Evolutionary conservation across 2,797 vertebrate species (phyloP).

Genomic region (Fistularia tabacaria): DNA sequence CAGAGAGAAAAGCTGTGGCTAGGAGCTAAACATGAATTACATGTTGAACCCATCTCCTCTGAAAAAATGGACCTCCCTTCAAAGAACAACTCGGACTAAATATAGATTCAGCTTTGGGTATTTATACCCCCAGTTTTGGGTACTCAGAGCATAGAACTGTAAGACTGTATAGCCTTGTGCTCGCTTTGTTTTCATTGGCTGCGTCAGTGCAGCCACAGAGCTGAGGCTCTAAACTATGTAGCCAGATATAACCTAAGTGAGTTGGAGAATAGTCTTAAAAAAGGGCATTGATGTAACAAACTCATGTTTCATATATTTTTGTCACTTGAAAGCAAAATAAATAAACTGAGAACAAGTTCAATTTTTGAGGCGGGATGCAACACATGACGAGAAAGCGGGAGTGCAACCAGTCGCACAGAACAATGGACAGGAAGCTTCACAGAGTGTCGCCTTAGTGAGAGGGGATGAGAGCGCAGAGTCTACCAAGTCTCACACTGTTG

Average conservation of each 20-base stretch:
- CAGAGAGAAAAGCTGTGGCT: conserved; percentile 54
- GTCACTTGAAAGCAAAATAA: conserved; percentile 6
- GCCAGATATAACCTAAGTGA: conserved; percentile 35
- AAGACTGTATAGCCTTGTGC: conserved; percentile 61
- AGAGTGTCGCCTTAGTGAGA: conserved; percentile 9
- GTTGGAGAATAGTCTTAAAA: conserved; percentile 27
- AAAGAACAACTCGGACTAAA: conserved; percentile 61
- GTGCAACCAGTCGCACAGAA: conserved; percentile 25
- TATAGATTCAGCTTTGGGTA: conserved; percentile 59
- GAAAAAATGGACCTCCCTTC: conserved; percentile 61
- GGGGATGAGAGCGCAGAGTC: conserved; percentile 16
- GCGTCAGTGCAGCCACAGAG: conserved; percentile 53
- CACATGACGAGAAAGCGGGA: conserved; percentile 14
- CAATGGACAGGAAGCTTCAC: not conserved
- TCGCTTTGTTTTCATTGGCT: conserved; percentile 68
- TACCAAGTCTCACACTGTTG: conserved; percentile 35
- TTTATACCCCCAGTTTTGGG: conserved; percentile 68
- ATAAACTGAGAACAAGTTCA: conserved; percentile 5
- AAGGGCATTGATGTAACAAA: conserved; percentile 14
- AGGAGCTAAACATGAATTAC: conserved; percentile 59
- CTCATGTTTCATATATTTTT: conserved; percentile 10
- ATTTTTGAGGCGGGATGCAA: conserved; percentile 29
- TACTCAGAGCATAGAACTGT: conserved; percentile 66
- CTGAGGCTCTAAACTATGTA: conserved; percentile 19
- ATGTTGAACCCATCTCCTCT: conserved; percentile 53